Conservation (phyloP, 2,797 vertebrate species). For the Sparus aurata region DNA sequence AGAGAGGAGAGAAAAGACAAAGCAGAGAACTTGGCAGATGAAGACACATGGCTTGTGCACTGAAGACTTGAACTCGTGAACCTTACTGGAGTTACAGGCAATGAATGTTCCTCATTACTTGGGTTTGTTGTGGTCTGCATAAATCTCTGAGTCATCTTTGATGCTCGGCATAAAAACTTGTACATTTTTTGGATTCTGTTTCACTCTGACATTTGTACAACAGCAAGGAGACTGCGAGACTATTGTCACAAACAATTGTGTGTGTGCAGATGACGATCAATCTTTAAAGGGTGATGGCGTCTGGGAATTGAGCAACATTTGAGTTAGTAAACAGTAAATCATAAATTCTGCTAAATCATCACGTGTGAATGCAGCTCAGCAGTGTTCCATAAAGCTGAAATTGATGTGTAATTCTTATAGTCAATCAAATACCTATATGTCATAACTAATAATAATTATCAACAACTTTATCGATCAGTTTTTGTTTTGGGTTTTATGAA, state of each 20-base stretch:
- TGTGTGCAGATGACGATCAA: conserved; percentile 29
- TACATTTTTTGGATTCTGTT: conserved; percentile 44
- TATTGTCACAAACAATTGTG: conserved; percentile 32
- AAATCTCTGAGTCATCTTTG: conserved; percentile 67
- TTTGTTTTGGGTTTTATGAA: neutral
- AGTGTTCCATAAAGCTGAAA: conserved; percentile 4
- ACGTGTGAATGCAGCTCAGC: conserved; percentile 24
- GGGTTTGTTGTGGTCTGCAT: conserved; percentile 66
- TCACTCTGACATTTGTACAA: conserved; percentile 60
- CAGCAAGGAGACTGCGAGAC: conserved; percentile 35
- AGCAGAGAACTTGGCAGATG: conserved; percentile 54
- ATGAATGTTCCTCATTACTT: conserved; percentile 74
- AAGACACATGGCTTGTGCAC: conserved; percentile 28
- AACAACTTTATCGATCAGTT: neutral
- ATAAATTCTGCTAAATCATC: conserved; percentile 18
- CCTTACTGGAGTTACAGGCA: conserved; percentile 45
- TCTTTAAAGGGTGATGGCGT: neutral
- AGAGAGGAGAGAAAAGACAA: conserved; percentile 22
- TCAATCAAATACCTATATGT: neutral
- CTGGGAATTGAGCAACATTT: conserved; percentile 25
- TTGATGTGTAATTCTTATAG: neutral
- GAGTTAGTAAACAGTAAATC: conserved; percentile 48
- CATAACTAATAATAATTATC: neutral
- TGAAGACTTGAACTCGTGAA: conserved; percentile 55
- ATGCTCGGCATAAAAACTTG: conserved; percentile 46